A percentile compares a stretch with the other conserved stretches of the same genome.
phyloP scores from a whole-genome alignment of 2,113 vertebrate genomes.

The Geococcyx californianus region DNA sequence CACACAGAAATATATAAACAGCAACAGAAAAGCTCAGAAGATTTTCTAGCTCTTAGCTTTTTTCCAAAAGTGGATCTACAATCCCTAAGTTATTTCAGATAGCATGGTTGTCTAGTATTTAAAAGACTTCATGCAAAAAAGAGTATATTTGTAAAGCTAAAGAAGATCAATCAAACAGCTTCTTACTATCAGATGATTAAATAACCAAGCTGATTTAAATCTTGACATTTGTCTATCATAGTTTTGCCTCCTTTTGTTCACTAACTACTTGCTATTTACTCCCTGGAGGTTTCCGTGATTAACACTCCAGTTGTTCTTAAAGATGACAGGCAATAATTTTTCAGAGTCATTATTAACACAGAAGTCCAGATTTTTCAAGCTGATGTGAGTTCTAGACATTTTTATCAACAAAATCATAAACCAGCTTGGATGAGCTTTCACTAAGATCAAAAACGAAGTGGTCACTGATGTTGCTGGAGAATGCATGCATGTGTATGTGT shows the following conservation, averaged over 20 bases:
- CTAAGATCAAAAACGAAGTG: not conserved
- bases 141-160: not conserved
- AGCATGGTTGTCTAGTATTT: not conserved
- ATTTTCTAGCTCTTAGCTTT: not conserved
- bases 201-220: constrained; percentile 6
- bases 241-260: not conserved
- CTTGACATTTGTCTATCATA: not conserved
- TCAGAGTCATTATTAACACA: not conserved
- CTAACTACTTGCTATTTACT: not conserved
- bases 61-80: not conserved
- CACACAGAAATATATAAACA: not conserved
- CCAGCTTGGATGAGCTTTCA: not conserved
- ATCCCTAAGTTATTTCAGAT: not conserved
- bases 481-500: not conserved
- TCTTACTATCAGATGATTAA: not conserved
- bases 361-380: not conserved
- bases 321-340: not conserved
- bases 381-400: not conserved
- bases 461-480: not conserved
- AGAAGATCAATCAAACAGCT: not conserved
- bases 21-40: not conserved
- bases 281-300: not conserved
- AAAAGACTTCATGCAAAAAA: not conserved
- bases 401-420: not conserved
- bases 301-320: not conserved